A percentile compares a stretch with the other conserved stretches of the same genome.
phyloP scores from a whole-genome alignment of 2,797 vertebrate genomes.

The Buphagus erythrorhynchus region DNA sequence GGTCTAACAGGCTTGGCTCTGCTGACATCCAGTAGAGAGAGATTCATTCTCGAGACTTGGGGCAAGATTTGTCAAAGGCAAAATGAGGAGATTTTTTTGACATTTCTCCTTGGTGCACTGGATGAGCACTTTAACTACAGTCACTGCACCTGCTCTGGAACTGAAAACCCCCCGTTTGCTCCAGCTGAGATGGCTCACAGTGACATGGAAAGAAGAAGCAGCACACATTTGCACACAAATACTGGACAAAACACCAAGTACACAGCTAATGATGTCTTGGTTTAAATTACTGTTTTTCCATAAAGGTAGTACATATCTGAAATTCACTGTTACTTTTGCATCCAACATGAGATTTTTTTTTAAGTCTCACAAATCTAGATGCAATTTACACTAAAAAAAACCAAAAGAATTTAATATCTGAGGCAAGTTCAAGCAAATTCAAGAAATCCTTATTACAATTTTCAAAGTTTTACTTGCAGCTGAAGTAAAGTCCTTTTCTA shows the following conservation, averaged over 20 bases:
- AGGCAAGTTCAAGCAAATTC: background rate
- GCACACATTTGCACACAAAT: background rate
- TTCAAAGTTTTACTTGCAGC: background rate
- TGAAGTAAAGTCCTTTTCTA: background rate
- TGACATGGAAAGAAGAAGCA: background rate
- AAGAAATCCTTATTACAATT: background rate
- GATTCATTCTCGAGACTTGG: background rate
- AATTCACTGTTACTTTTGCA: background rate
- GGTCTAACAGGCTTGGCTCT: background rate
- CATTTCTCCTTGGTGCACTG: background rate
- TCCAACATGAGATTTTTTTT: rapidly evolving
- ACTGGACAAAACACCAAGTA: background rate
- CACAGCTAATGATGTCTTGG: background rate
- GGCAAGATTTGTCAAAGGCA: background rate
- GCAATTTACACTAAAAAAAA: background rate
- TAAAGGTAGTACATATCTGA: background rate
- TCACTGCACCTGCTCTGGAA: background rate
- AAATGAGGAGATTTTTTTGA: background rate
- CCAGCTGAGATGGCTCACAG: background rate
- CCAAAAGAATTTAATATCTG: background rate
- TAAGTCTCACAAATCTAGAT: background rate
- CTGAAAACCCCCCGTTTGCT: rapidly evolving
- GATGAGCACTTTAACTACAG: background rate
- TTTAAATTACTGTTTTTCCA: background rate
- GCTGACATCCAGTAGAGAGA: background rate